These are phyloP conservation scores for Agonopterix alstromeriana DNA, from an alignment of 2,888 invertebrate species.

Conservation along the genomic window DNA sequence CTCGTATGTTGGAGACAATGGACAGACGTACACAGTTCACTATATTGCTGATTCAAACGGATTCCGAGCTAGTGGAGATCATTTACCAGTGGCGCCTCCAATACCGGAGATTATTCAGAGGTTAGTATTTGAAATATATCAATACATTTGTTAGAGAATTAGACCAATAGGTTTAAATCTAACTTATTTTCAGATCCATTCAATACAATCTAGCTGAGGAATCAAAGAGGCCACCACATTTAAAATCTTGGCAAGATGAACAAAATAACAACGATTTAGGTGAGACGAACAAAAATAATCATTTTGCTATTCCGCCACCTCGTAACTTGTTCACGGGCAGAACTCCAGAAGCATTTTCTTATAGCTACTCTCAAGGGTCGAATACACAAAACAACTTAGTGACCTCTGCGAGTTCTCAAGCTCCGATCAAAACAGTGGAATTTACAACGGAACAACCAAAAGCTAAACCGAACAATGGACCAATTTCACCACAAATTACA, in stretches of 20 bases:
- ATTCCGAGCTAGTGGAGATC: conserved; percentile 85
- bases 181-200: conserved; percentile 39
- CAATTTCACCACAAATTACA: conserved; percentile 65
- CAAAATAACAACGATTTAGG: conserved; percentile 32
- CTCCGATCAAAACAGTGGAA: conserved; percentile 45
- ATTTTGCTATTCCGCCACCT: conserved; percentile 31
- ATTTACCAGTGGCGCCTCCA: conserved; percentile 86
- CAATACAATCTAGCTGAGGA: conserved; percentile 71
- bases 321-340: conserved; percentile 60
- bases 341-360: conserved; percentile 68
- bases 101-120: conserved; percentile 83
- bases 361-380: conserved; percentile 41
- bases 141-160: no score
- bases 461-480: conserved; percentile 40
- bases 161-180: no score
- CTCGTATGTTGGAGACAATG: conserved; percentile 79
- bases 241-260: conserved; percentile 49
- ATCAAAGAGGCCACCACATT: conserved; percentile 54
- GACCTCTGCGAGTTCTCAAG: conserved; percentile 44
- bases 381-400: conserved; percentile 48
- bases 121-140: conserved; percentile 25
- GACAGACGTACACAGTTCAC: conserved; percentile 77
- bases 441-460: conserved; percentile 43
- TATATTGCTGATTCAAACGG: conserved; percentile 87
- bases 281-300: conserved; percentile 34